These are phyloP conservation scores for Charadrius vociferus DNA, from an alignment of 2,113 vertebrate species.

Conservation along the genomic window DNA sequence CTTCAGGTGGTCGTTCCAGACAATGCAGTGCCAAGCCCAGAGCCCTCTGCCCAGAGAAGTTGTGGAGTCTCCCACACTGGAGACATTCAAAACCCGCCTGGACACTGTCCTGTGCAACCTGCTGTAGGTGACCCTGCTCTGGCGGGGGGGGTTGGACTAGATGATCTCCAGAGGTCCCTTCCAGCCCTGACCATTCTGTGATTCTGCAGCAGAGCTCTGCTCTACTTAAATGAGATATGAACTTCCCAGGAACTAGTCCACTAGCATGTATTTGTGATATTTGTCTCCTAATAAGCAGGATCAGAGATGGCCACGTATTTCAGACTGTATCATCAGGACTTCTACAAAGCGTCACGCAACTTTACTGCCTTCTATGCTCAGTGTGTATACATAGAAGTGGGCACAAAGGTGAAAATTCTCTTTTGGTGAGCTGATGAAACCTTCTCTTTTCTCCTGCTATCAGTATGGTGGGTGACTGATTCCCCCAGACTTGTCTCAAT, in stretches of 20 bases:
- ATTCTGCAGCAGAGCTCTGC: background rate
- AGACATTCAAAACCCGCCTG: no score
- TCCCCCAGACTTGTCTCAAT: background rate
- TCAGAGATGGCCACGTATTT: background rate
- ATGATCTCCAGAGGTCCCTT: no score
- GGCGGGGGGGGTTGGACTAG: no score
- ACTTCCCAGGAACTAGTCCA: background rate
- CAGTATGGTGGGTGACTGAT: fast-evolving
- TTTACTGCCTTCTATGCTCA: background rate
- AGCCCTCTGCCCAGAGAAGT: background rate
- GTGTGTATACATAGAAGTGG: background rate
- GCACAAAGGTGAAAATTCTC: background rate
- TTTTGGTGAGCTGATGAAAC: background rate
- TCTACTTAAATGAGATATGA: fast-evolving
- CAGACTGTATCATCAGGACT: background rate
- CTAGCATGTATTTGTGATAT: fast-evolving
- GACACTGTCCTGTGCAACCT: no score
- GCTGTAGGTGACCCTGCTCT: no score
- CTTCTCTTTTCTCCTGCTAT: background rate
- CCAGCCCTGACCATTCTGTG: no score
- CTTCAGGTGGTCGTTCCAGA: background rate
- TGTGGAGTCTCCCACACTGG: no score
- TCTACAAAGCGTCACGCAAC: background rate
- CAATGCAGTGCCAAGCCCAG: background rate
- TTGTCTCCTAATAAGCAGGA: background rate